Conservation (phyloP, 2,113 vertebrate species). For the Cervus canadensis region DNA sequence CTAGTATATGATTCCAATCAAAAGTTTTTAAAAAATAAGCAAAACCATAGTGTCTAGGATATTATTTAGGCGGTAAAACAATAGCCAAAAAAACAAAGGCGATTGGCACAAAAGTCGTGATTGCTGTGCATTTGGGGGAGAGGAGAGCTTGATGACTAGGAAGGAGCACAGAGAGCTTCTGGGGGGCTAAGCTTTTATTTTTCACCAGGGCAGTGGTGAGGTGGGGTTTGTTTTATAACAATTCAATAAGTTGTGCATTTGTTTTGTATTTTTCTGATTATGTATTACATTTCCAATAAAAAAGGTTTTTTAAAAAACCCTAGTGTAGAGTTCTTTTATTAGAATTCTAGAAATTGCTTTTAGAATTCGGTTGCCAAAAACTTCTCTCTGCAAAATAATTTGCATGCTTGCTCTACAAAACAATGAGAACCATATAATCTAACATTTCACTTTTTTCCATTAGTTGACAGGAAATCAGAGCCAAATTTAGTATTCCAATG, state of each 20-base stretch:
- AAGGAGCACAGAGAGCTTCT: background rate
- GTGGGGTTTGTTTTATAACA: background rate
- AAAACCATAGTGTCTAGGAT: background rate
- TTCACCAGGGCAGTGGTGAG: background rate
- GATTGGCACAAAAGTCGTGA: background rate
- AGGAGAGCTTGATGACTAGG: background rate
- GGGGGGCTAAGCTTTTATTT: background rate
- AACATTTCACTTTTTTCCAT: background rate
- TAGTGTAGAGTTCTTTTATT: background rate
- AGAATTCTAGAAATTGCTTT: background rate
- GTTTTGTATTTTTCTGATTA: background rate
- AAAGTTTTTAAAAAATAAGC: background rate
- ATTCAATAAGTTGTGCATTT: background rate
- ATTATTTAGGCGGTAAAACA: background rate
- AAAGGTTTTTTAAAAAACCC: background rate
- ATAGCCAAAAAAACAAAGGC: background rate
- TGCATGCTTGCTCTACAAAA: background rate
- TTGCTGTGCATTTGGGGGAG: background rate
- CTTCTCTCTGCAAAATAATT: background rate
- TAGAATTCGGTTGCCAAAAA: background rate
- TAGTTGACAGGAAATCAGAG: background rate
- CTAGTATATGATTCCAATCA: background rate
- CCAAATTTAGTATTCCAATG: background rate
- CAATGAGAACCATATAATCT: background rate
- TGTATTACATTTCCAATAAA: background rate